Evolutionary conservation across 2,888 invertebrate species (phyloP).

Genomic region (Artemia sp.): DNA sequence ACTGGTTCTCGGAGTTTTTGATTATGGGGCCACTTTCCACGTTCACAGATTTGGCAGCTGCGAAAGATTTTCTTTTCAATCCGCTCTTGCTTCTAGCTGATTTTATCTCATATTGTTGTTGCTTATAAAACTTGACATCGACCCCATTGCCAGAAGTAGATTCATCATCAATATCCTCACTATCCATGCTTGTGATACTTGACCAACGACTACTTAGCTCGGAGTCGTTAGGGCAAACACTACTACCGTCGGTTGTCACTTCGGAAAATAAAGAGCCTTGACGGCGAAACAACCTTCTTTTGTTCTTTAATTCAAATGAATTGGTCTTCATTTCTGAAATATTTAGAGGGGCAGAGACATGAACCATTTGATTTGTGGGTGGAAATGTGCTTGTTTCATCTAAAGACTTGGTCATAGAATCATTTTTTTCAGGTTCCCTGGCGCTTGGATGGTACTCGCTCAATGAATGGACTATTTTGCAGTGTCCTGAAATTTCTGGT

Average conservation of each 20-base stretch:
- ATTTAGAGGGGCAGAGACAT: no score
- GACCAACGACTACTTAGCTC: conserved; percentile 1
- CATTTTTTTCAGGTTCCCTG: no score
- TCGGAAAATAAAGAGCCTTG: background rate
- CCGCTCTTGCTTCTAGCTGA: no score
- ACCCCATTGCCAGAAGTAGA: background rate
- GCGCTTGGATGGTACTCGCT: no score
- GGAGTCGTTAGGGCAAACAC: background rate
- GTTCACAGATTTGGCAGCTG: background rate
- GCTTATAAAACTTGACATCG: background rate
- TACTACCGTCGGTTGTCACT: background rate
- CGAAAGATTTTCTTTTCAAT: no score
- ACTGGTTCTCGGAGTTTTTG: background rate
- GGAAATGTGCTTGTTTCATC: no score
- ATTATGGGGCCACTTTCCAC: background rate
- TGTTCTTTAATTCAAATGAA: no score
- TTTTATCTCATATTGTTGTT: background rate
- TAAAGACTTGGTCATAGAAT: no score
- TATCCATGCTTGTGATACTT: background rate
- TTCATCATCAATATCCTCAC: background rate
- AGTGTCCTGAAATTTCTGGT: no score
- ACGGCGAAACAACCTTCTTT: background rate
- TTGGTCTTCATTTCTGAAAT: no score
- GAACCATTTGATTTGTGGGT: no score
- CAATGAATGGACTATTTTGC: no score